Percentiles rank a stretch among this genome's conserved stretches.
These are phyloP conservation scores for Hypomecis atomaria DNA, from an alignment of 2,888 invertebrate genomes.

Conservation along the genomic window DNA sequence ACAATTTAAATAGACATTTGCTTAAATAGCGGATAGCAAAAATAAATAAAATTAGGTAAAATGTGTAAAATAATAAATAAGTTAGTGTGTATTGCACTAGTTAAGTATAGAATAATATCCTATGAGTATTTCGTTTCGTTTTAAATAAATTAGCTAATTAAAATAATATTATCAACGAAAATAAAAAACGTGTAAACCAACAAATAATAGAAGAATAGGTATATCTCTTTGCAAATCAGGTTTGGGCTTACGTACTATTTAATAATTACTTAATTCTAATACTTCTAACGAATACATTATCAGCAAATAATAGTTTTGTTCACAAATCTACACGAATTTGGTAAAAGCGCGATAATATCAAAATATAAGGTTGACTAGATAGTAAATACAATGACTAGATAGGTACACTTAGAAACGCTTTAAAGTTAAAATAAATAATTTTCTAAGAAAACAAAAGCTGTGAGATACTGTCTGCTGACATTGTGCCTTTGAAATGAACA, in stretches of 20 bases:
- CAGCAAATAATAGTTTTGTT: neutral
- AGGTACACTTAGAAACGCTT: neutral
- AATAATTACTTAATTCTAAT: neutral
- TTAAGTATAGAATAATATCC: neutral
- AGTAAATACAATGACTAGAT: slow-evolving; percentile 16
- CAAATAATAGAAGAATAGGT: neutral
- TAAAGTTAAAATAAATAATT: slow-evolving; percentile 10
- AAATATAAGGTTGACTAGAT: slow-evolving; percentile 5
- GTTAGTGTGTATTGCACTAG: slow-evolving; percentile 23
- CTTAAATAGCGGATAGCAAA: neutral
- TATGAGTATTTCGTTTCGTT: slow-evolving; percentile 9
- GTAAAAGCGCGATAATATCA: slow-evolving; percentile 7
- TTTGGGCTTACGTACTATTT: neutral
- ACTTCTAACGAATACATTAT: slow-evolving; percentile 1
- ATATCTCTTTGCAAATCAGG: neutral
- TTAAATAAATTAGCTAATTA: slow-evolving; percentile 6
- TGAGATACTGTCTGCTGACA: slow-evolving; percentile 6
- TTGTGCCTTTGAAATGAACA: slow-evolving; percentile 7
- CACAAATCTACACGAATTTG: neutral
- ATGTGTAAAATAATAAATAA: slow-evolving; percentile 8
- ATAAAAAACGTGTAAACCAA: slow-evolving; percentile 21
- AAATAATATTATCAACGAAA: slow-evolving; percentile 33
- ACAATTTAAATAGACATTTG: neutral
- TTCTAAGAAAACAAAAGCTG: neutral
- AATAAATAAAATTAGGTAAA: slow-evolving; percentile 9